Evolutionary conservation across 2,113 vertebrate species (phyloP), one percentile per base, ranked within the genome.

Genomic region (Apodemus sylvaticus): DNA sequence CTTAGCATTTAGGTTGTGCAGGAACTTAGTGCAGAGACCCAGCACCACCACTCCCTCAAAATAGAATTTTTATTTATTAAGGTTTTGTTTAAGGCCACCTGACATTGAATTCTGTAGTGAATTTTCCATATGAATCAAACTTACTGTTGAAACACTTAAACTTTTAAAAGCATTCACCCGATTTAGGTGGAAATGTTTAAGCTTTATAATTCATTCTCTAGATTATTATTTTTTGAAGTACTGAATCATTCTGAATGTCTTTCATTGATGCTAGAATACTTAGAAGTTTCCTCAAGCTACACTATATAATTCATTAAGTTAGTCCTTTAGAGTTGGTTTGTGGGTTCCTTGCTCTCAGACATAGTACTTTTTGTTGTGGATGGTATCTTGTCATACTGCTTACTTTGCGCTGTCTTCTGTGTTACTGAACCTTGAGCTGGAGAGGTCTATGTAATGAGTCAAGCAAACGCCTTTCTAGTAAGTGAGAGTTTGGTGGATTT

Each of bases 181-280:
- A 88, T 94, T 93, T 90, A 60, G 26, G n/a, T 96, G 85, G 48
- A 95, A 92, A 71, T 92, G 64, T 93, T 78, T n/a, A 95, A 89
- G 58, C 5, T 89, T 86, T 90, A 5, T 76, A 64, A 58, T 82
- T 97, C 51, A 55, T 76, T 77, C 19, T 86, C 1, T 92, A 62
- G n/a, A 3, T 70, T 94, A 91, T 12, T 95, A 76, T 55, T 66
- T 89, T 73, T 94, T 94, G 24, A 74, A 89, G 19, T 42, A 58
- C 9, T 42, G n/a, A 10, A 60, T 94, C 26, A 68, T 86, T 95
- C 62, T 91, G 53, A 76, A 74, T 6, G 42, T 85, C 17, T 89
- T 24, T 82, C 64, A 42, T 39, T 94, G 55, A 36, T 76, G 34
- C 8, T 36, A 76, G 19, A 74, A 53, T 94, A 85, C n/a, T 93